These are phyloP conservation scores for Scaptomyza cyrtandrae DNA, from an alignment of 2,888 invertebrate species.

Conservation along the genomic window DNA sequence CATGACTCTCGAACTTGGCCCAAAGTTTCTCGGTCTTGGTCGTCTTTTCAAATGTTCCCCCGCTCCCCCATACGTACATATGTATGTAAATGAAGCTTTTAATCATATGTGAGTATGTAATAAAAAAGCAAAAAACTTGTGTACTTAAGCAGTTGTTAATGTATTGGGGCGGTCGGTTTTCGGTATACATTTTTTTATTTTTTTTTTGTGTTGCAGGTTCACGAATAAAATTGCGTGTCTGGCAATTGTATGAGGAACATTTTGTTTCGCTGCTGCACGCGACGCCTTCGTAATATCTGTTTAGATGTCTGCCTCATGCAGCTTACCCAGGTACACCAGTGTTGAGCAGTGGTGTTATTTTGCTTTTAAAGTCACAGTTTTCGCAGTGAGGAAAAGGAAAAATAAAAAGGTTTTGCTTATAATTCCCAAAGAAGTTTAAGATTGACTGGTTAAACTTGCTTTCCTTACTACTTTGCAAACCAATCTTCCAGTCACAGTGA, in stretches of 20 bases:
- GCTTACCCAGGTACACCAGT: constrained; percentile 22
- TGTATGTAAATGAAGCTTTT: constrained; percentile 64
- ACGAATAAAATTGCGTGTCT: constrained; percentile 65
- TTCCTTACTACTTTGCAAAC: neutral
- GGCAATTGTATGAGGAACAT: constrained; percentile 54
- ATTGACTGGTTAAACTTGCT: no score
- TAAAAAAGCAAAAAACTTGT: constrained; percentile 60
- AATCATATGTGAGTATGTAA: constrained; percentile 58
- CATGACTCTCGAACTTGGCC: constrained; percentile 53
- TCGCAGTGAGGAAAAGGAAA: no score
- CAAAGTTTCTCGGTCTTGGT: constrained; percentile 38
- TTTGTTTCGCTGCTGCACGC: constrained; percentile 61
- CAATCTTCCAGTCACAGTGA: neutral
- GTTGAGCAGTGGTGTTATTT: no score
- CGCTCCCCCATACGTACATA: constrained; percentile 1
- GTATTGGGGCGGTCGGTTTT: constrained; percentile 41
- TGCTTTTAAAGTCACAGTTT: constrained; percentile 15
- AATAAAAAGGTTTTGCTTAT: neutral
- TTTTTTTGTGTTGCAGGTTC: constrained; percentile 17
- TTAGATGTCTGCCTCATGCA: constrained; percentile 49
- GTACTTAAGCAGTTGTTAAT: constrained; percentile 77
- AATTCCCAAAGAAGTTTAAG: neutral
- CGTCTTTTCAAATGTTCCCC: constrained; percentile 40
- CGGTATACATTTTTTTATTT: no score
- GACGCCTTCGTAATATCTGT: constrained; percentile 60